Conservation (phyloP, 2,888 invertebrate genomes). For the Arctia plantaginis region DNA sequence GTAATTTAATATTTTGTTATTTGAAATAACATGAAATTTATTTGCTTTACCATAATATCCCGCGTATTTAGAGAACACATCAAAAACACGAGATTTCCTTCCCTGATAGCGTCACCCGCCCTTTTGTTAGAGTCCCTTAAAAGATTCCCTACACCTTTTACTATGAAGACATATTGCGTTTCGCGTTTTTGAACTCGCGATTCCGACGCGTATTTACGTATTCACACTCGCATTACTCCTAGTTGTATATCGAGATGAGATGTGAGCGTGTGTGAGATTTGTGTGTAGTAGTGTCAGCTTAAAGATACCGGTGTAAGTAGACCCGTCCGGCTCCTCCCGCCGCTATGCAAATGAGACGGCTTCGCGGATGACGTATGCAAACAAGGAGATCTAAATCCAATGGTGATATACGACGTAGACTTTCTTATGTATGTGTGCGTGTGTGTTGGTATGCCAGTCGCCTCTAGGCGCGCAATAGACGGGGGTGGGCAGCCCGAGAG, state of each 20-base stretch:
- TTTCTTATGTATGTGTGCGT: constrained; percentile 74
- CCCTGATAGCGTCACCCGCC: constrained; percentile 72
- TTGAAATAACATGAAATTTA: constrained; percentile 23
- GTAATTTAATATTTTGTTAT: constrained; percentile 9
- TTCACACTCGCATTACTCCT: constrained; percentile 85
- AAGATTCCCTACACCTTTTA: constrained; percentile 80
- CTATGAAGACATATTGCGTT: constrained; percentile 86
- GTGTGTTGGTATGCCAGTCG: constrained; percentile 85
- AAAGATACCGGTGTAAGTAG: constrained; percentile 74
- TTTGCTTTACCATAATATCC: constrained; percentile 40
- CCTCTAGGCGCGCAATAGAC: constrained; percentile 86
- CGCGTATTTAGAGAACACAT: constrained; percentile 66
- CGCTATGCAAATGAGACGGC: constrained; percentile 69
- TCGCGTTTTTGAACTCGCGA: constrained; percentile 86
- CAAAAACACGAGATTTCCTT: constrained; percentile 76
- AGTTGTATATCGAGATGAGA: constrained; percentile 82
- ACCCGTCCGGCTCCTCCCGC: constrained; percentile 61
- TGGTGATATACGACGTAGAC: constrained; percentile 82
- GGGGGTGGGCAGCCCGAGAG: constrained; percentile 83
- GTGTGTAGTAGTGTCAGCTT: constrained; percentile 75
- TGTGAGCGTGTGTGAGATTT: constrained; percentile 73
- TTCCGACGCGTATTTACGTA: constrained; percentile 85
- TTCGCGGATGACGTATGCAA: constrained; percentile 77
- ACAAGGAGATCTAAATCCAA: constrained; percentile 71
- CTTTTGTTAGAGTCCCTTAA: constrained; percentile 78